Evolutionary conservation across 1,140 invertebrate species (phyloP), one percentile per base, ranked within the genome.

Genomic region (Caligus rogercresseyi): DNA sequence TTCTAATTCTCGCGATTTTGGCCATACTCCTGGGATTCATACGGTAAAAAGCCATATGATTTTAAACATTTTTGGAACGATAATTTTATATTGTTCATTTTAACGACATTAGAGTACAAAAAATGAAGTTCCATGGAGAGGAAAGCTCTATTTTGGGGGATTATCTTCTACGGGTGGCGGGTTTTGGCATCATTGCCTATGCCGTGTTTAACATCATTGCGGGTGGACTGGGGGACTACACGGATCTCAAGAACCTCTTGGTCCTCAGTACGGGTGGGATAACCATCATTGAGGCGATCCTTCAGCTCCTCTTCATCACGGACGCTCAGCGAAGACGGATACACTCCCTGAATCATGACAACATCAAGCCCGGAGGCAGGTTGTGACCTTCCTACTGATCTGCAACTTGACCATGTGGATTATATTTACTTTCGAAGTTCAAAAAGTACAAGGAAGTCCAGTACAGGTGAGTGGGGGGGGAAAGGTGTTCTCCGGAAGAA

Each of bases 331-430:
- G 89, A 20, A 83, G 89, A 67, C 81, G 86, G 51, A 87, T 93
- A n/a, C 84, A 88, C 68, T 76, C 89, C 26, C 85, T 86, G 0
- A 87, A 90, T 73, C 89, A 94, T 69, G 88, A 92, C 70, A 81
- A 87, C 65, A 87, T 84, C 69, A 95, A 95, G 75, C 90, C 91
- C 1, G 92, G 91, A 0, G 91, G 61, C 90, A 97, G 74, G 83
- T 92, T 54, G 89, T 97, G 25, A 95, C 91, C 31, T 94, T 95
- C 77, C 75, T 96, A 52, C 79, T 95, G 16, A 89, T 96, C 70
- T 89, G 87, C 75, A 96, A 96, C 72, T 80, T 93, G 60, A 89
- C 88, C 65, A 88, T 93, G 84, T 93, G 89, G 85, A 82, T 90
- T 64, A 88, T 93, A 70, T 90, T 91, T 72, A 96, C 91, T 25